Evolutionary conservation across 2,888 invertebrate species (phyloP).

Genomic region (Trichogramma dendrolimi): DNA sequence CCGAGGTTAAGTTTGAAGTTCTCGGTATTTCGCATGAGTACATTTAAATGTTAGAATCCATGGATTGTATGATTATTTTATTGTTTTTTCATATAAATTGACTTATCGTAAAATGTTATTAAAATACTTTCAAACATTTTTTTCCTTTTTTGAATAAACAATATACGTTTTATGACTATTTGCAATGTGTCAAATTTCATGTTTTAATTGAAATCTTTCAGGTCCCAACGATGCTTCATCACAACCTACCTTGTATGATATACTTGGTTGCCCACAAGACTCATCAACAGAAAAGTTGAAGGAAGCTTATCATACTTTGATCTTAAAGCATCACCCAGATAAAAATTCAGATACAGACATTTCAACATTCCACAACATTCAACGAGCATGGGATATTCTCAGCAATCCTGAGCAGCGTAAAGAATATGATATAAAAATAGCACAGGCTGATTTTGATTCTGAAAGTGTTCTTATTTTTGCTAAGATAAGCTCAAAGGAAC

Average conservation of each 20-base stretch:
- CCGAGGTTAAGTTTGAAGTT: too few relatives aligned
- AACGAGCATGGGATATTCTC: conserved; percentile 69
- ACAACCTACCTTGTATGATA: conserved; percentile 48
- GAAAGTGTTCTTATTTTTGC: conserved; percentile 61
- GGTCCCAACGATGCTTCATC: too few relatives aligned
- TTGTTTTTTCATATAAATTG: too few relatives aligned
- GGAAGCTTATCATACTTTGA: conserved; percentile 59
- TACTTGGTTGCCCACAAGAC: conserved; percentile 57
- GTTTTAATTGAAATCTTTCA: too few relatives aligned
- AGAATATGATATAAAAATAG: conserved; percentile 63
- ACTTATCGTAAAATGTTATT: too few relatives aligned
- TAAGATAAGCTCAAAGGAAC: conserved; percentile 55
- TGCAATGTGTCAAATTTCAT: too few relatives aligned
- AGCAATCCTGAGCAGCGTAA: conserved; percentile 60
- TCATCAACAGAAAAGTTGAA: conserved; percentile 60
- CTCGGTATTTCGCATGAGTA: too few relatives aligned
- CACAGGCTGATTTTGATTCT: conserved; percentile 57
- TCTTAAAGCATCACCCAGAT: conserved; percentile 62
- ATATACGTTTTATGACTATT: too few relatives aligned
- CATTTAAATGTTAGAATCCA: too few relatives aligned
- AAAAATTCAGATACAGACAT: conserved; percentile 49
- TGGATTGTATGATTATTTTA: too few relatives aligned
- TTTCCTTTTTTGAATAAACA: too few relatives aligned
- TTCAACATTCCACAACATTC: conserved; percentile 56
- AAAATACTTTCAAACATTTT: too few relatives aligned